Evolutionary conservation across 2,888 invertebrate species (phyloP), one percentile per base, ranked within the genome.

Genomic region (Metacarcinus magister): DNA sequence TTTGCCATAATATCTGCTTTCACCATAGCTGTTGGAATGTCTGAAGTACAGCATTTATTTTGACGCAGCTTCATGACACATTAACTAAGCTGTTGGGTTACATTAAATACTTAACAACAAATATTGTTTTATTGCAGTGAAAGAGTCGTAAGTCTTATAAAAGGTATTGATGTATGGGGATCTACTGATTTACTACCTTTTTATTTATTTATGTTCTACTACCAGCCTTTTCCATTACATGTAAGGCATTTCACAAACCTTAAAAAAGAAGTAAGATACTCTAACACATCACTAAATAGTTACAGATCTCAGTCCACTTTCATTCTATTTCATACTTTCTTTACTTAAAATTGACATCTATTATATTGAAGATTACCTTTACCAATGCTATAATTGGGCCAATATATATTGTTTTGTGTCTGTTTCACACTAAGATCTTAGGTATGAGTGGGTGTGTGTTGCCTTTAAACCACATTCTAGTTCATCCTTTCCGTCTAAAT

Each of bases 61-160:
- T 75, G 28, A 75, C 75, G 23, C 75, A 28, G 75, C 75, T 75
- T 75, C 75, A 75, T 28, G 28, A 75, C 75, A 75, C 75, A 75
- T 75, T 75, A 75, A 75, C 75, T 75, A 75, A 75, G 28, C 75
- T 75, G 75, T 75, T 75, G 75, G 75, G 75, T 75, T 75, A 75
- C 75, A 75, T 75, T 75, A 75, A 75, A 75, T 75, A 75, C 75
- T 75, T 28, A 75, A 75, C 75, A n/a, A 75, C 23, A 75, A 75
- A 75, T 28, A 75, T n/a, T 75, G 75, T 75, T 75, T 75, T 75
- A 75, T 75, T 75, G 75, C 75, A 75, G 75, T 28, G 28, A 23
- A 28, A 75, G 10, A 28, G 75, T n/a, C 75, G 10, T 67, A 75
- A 75, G 67, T 75, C 67, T 75, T 7, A 75, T 75, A 10, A 75